Base-by-base conservation (phyloP, 2,113 vertebrate genomes). In the Gulo gulo region DNA sequence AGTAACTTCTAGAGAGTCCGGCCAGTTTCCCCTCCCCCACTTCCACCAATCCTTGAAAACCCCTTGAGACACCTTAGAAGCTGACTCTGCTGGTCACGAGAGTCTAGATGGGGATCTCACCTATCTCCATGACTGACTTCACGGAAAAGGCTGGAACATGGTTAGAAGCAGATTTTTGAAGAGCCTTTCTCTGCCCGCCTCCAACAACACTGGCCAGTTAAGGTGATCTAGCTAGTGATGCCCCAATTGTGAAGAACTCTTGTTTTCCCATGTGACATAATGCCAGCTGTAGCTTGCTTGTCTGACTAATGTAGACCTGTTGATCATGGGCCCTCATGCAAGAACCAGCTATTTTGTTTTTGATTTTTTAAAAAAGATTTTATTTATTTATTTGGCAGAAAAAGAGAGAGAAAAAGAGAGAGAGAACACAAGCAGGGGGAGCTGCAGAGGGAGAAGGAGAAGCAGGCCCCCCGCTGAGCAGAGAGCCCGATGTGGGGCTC, bases 311-410 rank as follows among this genome's bases (percentile, higher is more conserved):
- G 12, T 12, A 20, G 65, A 78, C 71, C 34, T 82, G 15, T 76
- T 39, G 80, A 31, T 12, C 18, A 24, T 31, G 36, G 34, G 6
- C 12, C 34, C 13, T 47, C 7, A 8, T 69, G 5, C 42, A 76
- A 59, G 24, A 92, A 57, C 11, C 24, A n/a, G 3, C 23, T 36
- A 80, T 73, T 34, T 4, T 3, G 11, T 50, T 86, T 79, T 63
- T 45, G 79, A 91, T 92, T 92, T 92, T 88, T 92, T 39, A 39
- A 39, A 39, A 52, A 88, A 31, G 26, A 31, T 63, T 63, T 63
- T 65, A 65, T 65, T 65, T 65, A 65, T 65, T 65, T 65, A 65
- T 65, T 34, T 31, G 63, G 15, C 63, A 65, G 29, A 31, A 15
- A 13, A 14, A 63, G 26, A 31, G 61, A 63, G 61, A 63, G 61